Conservation (phyloP, 1,140 invertebrate species). For the Brachionus sp. region DNA sequence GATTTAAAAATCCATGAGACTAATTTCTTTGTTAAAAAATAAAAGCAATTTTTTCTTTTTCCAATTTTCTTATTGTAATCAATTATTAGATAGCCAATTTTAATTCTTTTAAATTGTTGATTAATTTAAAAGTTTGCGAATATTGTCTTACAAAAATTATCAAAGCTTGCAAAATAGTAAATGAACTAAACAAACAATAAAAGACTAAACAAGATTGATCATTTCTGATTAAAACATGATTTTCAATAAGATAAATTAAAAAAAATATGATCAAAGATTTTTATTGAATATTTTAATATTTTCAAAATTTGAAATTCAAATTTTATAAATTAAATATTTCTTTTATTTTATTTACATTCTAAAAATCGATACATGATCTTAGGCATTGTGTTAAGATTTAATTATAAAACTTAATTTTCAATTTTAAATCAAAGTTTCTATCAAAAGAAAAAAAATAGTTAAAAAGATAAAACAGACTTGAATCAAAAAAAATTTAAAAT, state of each 20-base stretch:
- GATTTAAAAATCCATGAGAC: not conserved
- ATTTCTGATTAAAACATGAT: too few relatives aligned
- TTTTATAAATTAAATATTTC: not conserved
- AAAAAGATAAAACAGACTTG: not conserved
- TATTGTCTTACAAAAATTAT: not conserved
- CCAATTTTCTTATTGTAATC: not conserved
- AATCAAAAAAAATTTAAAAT: not conserved
- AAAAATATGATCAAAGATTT: too few relatives aligned
- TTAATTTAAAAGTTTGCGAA: not conserved
- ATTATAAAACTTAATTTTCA: not conserved
- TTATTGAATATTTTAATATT: too few relatives aligned
- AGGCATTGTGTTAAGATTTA: not conserved
- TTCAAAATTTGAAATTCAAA: not conserved
- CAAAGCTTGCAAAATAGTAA: not conserved
- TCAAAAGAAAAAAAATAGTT: not conserved
- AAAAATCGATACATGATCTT: not conserved
- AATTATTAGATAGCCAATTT: not conserved
- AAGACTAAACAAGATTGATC: too few relatives aligned
- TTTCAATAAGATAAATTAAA: too few relatives aligned
- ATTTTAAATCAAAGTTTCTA: not conserved
- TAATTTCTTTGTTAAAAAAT: not conserved
- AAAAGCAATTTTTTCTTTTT: not conserved
- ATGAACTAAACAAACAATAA: too few relatives aligned
- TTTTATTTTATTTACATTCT: not conserved
- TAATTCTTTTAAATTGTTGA: not conserved